phyloP scores from a whole-genome alignment of 2,888 invertebrate genomes.

The Lymantria monacha region DNA sequence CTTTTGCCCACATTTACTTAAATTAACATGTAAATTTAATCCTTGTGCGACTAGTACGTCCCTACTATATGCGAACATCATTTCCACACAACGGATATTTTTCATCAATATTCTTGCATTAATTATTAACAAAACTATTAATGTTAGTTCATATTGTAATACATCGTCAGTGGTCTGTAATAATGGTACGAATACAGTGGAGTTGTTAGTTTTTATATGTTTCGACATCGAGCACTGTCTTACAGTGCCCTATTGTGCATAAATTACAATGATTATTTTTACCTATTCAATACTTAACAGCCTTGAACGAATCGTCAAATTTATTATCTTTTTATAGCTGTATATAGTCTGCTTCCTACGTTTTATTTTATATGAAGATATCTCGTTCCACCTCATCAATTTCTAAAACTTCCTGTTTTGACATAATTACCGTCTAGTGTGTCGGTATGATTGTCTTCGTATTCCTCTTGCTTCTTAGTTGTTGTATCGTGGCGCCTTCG shows the following conservation, averaged over 20 bases:
- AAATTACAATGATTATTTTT: constrained; percentile 26
- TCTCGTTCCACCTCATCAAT: constrained; percentile 35
- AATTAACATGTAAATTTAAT: constrained; percentile 7
- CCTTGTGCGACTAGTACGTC: background rate
- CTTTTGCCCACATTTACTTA: background rate
- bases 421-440: constrained; percentile 26
- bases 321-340: constrained; percentile 30
- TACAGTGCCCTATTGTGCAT: constrained; percentile 12
- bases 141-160: background rate
- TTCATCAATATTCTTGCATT: constrained; percentile 1
- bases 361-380: constrained; percentile 35
- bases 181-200: background rate
- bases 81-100: constrained; percentile 5
- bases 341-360: constrained; percentile 34
- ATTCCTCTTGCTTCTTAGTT: constrained; percentile 3
- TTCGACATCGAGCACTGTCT: background rate
- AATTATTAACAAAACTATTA: background rate
- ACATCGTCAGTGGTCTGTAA: background rate
- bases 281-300: constrained; percentile 25
- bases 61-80: background rate
- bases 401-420: constrained; percentile 35
- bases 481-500: background rate
- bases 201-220: background rate
- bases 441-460: constrained; percentile 17
- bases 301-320: constrained; percentile 35